Conservation (phyloP, 2,113 vertebrate species). For the Chaetodon auriga region DNA sequence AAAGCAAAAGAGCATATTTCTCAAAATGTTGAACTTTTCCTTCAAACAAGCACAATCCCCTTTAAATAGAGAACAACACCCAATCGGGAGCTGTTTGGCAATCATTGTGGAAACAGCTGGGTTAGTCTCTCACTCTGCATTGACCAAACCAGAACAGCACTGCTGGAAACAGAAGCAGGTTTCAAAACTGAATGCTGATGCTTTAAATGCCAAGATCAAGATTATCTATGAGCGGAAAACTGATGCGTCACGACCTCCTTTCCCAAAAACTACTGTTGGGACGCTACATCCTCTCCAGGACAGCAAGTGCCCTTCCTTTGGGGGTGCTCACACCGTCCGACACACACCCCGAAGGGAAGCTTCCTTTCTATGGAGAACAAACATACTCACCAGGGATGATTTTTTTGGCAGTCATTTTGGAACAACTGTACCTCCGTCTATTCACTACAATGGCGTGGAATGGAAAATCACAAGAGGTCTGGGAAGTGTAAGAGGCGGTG, state of each 20-base stretch:
- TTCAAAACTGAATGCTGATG: background rate
- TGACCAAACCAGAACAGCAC: background rate
- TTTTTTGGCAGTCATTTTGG: conserved; percentile 26
- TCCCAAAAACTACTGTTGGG: conserved; percentile 12
- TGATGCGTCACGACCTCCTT: conserved; percentile 2
- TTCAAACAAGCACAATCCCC: background rate
- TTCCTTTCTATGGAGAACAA: conserved; percentile 28
- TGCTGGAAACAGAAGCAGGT: background rate
- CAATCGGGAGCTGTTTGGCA: conserved; percentile 7
- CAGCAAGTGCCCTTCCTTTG: conserved; percentile 3
- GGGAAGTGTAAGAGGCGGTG: background rate
- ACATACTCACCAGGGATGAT: conserved; percentile 31
- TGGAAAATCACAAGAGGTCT: conserved; percentile 36
- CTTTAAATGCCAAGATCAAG: background rate
- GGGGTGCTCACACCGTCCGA: background rate
- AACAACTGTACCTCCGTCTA: conserved; percentile 31
- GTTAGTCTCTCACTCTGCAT: background rate
- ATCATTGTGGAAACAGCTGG: background rate
- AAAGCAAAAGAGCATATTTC: background rate
- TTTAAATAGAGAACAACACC: background rate
- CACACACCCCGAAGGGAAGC: conserved; percentile 22
- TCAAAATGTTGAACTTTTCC: background rate
- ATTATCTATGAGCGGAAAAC: background rate
- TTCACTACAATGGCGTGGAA: conserved; percentile 1
- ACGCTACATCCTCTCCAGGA: conserved; percentile 21